Percentiles rank a stretch among this genome's conserved stretches.
phyloP scores from a whole-genome alignment of 2,888 invertebrate species.

The Gortyna flavago region DNA sequence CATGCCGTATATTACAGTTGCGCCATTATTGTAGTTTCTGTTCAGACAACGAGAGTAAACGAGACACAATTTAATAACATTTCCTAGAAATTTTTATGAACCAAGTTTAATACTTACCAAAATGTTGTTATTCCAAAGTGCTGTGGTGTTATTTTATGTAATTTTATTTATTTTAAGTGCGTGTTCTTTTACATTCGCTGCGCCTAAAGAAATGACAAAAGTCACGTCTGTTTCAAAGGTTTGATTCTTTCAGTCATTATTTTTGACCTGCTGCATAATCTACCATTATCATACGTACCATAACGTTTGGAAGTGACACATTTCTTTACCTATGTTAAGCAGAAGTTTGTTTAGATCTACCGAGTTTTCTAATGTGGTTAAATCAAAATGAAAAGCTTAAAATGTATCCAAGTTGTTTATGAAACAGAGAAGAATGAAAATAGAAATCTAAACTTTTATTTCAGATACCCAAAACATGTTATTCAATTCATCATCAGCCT shows the following conservation, averaged over 20 bases:
- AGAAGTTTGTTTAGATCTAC: background rate
- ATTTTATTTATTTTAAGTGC: constrained; percentile 22
- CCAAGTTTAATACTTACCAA: background rate
- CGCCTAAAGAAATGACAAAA: background rate
- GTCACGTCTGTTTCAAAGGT: constrained; percentile 13
- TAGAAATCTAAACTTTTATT: background rate
- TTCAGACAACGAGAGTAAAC: background rate
- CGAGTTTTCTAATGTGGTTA: background rate
- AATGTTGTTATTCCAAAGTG: constrained; percentile 11
- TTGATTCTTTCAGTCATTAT: background rate
- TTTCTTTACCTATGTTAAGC: background rate
- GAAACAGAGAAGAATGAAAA: background rate
- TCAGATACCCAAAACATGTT: background rate
- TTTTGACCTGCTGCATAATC: background rate
- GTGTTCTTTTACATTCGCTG: constrained; percentile 12
- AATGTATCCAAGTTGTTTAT: background rate
- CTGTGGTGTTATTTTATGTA: constrained; percentile 1
- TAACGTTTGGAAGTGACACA: background rate
- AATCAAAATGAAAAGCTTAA: background rate
- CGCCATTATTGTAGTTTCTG: background rate
- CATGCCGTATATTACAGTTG: background rate
- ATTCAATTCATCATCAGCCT: too few species aligned
- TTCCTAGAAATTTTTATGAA: background rate
- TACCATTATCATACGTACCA: background rate
- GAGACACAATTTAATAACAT: background rate